Conservation (phyloP, 2,797 vertebrate genomes). For the Neoniphon sammara region DNA sequence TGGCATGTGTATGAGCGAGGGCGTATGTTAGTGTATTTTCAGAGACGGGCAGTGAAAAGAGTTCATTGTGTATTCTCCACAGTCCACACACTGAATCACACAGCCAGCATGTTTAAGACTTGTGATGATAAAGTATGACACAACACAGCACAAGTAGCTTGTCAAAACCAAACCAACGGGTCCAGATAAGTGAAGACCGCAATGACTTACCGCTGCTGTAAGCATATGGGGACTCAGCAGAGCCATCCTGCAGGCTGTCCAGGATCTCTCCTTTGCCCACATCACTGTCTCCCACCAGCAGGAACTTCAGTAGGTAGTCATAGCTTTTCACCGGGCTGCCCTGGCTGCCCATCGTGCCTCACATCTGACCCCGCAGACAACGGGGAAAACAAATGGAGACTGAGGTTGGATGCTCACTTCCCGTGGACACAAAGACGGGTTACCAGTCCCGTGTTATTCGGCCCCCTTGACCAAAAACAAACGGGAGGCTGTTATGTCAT, state of each 20-base stretch:
- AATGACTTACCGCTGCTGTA: slow-evolving; percentile 94
- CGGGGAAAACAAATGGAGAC: neutral
- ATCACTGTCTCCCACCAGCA: slow-evolving; percentile 97
- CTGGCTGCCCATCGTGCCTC: slow-evolving; percentile 89
- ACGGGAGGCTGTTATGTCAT: slow-evolving; percentile 46
- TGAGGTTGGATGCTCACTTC: slow-evolving; percentile 16
- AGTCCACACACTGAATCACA: neutral
- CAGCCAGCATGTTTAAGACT: slow-evolving; percentile 43
- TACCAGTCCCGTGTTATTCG: neutral
- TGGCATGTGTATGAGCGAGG: slow-evolving; percentile 19
- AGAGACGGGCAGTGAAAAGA: neutral
- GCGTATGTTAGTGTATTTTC: slow-evolving; percentile 15
- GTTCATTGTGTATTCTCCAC: slow-evolving; percentile 51
- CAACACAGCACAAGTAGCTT: slow-evolving; percentile 27
- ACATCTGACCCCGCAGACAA: slow-evolving; percentile 50
- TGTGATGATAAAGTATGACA: slow-evolving; percentile 46
- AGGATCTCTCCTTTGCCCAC: slow-evolving; percentile 98
- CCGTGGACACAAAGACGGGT: neutral
- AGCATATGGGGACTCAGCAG: slow-evolving; percentile 94
- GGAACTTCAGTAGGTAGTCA: slow-evolving; percentile 98
- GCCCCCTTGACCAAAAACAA: slow-evolving; percentile 35
- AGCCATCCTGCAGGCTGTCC: slow-evolving; percentile 97
- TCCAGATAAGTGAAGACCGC: slow-evolving; percentile 29
- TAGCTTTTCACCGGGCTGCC: slow-evolving; percentile 99
- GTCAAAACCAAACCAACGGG: slow-evolving; percentile 19